These are phyloP conservation scores for Echinarachnius parma DNA, from an alignment of 53 echinoderm and acorn worm genomes.

Conservation along the genomic window DNA sequence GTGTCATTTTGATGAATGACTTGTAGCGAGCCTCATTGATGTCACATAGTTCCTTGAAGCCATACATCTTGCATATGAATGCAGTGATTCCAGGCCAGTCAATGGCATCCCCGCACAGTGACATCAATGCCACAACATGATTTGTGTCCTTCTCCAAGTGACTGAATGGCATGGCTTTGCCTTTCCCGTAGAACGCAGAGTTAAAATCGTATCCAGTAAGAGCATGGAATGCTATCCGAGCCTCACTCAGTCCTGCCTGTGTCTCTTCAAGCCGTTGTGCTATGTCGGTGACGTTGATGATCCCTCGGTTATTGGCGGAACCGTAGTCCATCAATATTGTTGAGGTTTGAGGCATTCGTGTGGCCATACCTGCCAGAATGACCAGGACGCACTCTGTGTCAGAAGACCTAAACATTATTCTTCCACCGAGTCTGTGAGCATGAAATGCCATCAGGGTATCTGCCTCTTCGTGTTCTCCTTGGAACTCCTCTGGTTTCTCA, in stretches of 20 bases:
- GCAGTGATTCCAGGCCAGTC: too few species aligned
- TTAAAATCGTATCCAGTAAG: conserved; percentile 49
- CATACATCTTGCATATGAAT: too few species aligned
- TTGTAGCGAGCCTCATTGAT: too few species aligned
- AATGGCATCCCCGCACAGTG: too few species aligned
- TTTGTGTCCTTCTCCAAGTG: too few species aligned
- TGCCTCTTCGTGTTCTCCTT: conserved; percentile 40
- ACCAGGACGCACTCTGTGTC: conserved; percentile 49
- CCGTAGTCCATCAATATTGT: conserved; percentile 41
- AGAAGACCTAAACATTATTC: conserved; percentile 45
- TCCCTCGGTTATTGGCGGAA: conserved; percentile 45
- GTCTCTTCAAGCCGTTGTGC: conserved; percentile 14
- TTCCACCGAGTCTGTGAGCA: conserved; percentile 34
- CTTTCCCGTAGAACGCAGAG: conserved; percentile 59
- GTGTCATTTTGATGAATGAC: too few species aligned
- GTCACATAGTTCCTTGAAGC: too few species aligned
- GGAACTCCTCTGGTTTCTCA: conserved; percentile 45
- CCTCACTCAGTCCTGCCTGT: conserved; percentile 42
- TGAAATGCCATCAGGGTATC: conserved; percentile 49
- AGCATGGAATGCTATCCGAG: conserved; percentile 34
- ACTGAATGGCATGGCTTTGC: too few species aligned
- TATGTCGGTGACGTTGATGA: conserved; percentile 46
- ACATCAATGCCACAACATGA: too few species aligned
- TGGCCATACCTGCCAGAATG: conserved; percentile 25
- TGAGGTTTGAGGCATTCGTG: conserved; percentile 33